phyloP scores from a whole-genome alignment of 2,888 invertebrate genomes.

The Acronicta aceris region DNA sequence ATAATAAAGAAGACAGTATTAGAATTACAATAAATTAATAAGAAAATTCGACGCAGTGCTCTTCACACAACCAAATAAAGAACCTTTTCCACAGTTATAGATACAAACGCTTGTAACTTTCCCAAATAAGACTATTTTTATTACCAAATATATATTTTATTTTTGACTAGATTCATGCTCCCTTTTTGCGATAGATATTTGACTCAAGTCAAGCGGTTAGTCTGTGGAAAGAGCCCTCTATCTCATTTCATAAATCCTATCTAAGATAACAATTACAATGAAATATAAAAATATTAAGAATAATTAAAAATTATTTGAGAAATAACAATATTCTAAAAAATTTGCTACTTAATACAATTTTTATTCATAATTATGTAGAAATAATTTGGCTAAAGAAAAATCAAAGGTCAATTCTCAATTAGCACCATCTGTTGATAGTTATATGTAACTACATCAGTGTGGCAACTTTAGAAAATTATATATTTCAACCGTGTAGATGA shows the following conservation, averaged over 20 bases:
- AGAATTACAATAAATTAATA: constrained; percentile 44
- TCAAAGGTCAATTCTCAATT: constrained; percentile 36
- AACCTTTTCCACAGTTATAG: constrained; percentile 31
- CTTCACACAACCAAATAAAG: constrained; percentile 54
- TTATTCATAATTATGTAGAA: constrained; percentile 15
- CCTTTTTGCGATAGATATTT: not conserved
- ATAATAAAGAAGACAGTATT: constrained; percentile 33
- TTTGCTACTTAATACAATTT: constrained; percentile 55
- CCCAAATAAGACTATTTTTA: too few species aligned
- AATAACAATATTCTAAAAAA: constrained; percentile 39
- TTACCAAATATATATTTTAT: too few species aligned
- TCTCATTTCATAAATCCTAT: constrained; percentile 48
- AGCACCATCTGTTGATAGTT: constrained; percentile 49
- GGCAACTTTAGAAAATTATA: too few species aligned
- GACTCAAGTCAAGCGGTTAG: not conserved
- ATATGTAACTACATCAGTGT: constrained; percentile 29
- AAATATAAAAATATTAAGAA: constrained; percentile 11
- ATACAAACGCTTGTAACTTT: too few species aligned
- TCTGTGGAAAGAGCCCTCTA: constrained; percentile 41
- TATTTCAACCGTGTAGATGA: too few species aligned
- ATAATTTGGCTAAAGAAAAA: constrained; percentile 33
- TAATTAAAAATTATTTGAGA: constrained; percentile 13
- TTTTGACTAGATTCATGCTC: not conserved
- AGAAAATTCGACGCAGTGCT: constrained; percentile 41
- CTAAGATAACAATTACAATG: constrained; percentile 47